phyloP scores from a whole-genome alignment of 2,797 vertebrate species.

The Hozukius guyotensis region DNA sequence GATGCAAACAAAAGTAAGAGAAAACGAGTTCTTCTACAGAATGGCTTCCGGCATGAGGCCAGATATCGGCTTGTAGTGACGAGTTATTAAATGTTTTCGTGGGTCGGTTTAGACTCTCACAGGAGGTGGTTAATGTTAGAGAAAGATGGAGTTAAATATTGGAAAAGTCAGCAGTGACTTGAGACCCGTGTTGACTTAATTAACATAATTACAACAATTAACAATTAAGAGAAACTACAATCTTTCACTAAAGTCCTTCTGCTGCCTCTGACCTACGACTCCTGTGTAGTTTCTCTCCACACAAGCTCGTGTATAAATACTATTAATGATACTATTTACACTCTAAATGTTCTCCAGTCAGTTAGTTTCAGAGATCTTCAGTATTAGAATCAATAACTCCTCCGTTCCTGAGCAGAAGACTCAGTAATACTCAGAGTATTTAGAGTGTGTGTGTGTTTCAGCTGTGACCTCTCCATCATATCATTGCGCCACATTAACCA shows the following conservation, averaged over 20 bases:
- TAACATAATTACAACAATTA: background rate
- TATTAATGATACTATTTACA: no score
- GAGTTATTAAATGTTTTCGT: no score
- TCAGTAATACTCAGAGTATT: no score
- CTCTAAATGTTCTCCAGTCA: background rate
- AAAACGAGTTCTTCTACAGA: no score
- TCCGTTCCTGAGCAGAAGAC: background rate
- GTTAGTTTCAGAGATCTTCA: background rate
- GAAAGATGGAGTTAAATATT: background rate
- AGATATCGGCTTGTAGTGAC: no score
- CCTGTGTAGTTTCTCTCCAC: no score
- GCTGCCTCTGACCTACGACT: no score
- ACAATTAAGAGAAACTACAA: no score
- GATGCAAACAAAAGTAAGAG: no score
- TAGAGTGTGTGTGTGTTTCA: background rate
- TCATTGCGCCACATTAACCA: constrained; percentile 36
- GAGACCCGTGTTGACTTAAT: background rate
- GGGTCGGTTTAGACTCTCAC: background rate
- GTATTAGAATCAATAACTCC: background rate
- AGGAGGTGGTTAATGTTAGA: background rate
- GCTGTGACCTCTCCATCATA: constrained; percentile 23
- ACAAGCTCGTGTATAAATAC: background rate
- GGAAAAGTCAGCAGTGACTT: background rate
- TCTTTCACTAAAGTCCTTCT: no score
- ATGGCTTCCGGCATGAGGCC: no score